Conservation (phyloP, 2,113 vertebrate species). For the Pholis gunnellus region DNA sequence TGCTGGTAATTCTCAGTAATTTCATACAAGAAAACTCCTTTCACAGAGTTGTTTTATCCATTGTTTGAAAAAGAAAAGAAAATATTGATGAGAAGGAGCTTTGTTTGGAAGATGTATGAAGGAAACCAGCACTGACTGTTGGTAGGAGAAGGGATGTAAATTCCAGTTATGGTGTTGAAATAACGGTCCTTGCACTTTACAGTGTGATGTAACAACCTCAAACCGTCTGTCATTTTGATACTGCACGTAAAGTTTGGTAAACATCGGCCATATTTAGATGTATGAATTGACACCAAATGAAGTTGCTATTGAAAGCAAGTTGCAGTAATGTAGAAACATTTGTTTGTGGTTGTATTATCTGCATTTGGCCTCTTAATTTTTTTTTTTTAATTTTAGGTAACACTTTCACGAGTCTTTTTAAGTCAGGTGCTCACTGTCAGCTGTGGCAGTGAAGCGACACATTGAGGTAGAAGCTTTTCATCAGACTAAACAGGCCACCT, state of each 20-base stretch:
- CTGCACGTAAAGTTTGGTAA: neutral
- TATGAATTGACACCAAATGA: neutral
- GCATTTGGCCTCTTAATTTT: no score
- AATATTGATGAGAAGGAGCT: neutral
- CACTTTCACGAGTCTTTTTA: neutral
- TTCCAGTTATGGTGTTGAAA: neutral
- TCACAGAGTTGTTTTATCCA: neutral
- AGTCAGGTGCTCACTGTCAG: neutral
- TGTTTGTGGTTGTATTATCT: no score
- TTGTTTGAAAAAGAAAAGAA: neutral
- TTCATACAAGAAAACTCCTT: neutral
- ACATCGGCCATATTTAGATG: neutral
- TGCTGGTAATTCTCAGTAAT: neutral
- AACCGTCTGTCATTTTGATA: no score
- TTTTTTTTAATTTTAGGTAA: neutral
- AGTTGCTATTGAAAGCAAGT: neutral
- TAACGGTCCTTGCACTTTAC: neutral
- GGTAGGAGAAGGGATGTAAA: neutral
- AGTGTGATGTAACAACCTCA: no score
- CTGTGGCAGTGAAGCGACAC: neutral
- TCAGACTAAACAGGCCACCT: constrained; percentile 16
- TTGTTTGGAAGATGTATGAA: neutral
- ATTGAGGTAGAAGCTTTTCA: neutral
- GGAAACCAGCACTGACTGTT: neutral
- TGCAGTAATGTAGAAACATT: no score